These are phyloP conservation scores for Limnothrissa miodon DNA, from an alignment of 2,113 vertebrate genomes.

Conservation along the genomic window DNA sequence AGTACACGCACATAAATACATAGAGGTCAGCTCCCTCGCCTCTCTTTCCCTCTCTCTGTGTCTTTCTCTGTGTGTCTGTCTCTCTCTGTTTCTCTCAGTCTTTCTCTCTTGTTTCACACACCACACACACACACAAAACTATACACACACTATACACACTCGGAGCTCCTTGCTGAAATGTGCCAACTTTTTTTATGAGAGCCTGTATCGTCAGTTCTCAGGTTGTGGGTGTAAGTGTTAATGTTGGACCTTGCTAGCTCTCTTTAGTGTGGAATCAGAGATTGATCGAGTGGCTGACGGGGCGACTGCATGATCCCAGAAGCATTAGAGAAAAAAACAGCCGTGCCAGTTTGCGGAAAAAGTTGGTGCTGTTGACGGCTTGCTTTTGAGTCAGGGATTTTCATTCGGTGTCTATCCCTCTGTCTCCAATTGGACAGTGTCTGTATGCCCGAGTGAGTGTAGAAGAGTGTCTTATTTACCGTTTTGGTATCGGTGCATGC, in stretches of 20 bases:
- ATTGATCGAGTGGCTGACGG: constrained; percentile 66
- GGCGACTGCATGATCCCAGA: constrained; percentile 53
- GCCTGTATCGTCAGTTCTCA: constrained; percentile 57
- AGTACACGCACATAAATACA: background rate
- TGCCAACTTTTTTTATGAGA: constrained; percentile 32
- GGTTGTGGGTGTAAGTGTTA: constrained; percentile 70
- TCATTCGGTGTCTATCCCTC: constrained; percentile 55
- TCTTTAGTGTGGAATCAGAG: constrained; percentile 58
- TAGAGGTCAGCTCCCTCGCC: background rate
- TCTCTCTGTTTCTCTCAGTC: background rate
- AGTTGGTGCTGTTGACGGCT: constrained; percentile 55
- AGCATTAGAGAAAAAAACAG: constrained; percentile 41
- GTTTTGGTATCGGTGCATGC: background rate
- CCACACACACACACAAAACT: background rate
- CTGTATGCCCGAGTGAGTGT: constrained; percentile 12
- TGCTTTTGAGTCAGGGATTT: constrained; percentile 57
- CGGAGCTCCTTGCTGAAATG: background rate
- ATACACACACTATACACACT: background rate
- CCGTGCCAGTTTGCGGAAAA: constrained; percentile 60
- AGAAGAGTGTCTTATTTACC: background rate
- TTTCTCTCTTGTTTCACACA: no score
- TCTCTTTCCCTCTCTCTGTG: background rate
- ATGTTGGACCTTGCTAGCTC: constrained; percentile 59
- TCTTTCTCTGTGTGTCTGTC: background rate
- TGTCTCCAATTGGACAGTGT: constrained; percentile 37